These are phyloP conservation scores for Furcifer pardalis DNA, from an alignment of 2,797 vertebrate species.

Conservation along the genomic window DNA sequence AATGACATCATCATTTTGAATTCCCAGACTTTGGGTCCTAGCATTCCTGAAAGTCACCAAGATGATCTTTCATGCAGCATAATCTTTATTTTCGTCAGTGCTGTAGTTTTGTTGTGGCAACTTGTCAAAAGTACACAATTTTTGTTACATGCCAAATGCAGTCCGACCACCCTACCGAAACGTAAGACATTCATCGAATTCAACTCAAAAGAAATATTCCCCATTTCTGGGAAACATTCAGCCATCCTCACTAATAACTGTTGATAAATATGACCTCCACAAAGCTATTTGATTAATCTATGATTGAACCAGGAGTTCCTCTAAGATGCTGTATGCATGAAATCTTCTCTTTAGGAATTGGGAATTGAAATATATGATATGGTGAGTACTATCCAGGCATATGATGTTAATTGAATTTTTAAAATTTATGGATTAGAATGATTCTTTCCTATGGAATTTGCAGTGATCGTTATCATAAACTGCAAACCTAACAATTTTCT, in stretches of 20 bases:
- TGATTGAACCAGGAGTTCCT: background rate
- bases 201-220: too few relatives aligned
- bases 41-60: too few relatives aligned
- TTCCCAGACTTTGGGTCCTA: too few relatives aligned
- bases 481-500: background rate
- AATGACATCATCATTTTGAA: too few relatives aligned
- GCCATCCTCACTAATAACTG: background rate
- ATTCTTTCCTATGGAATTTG: background rate
- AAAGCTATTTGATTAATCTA: background rate
- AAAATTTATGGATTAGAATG: background rate
- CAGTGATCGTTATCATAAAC: background rate
- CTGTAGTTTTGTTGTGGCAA: too few relatives aligned
- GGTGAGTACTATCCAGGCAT: background rate
- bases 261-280: background rate
- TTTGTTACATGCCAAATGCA: too few relatives aligned
- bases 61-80: too few relatives aligned
- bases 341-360: background rate
- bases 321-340: background rate
- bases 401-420: background rate
- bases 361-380: background rate
- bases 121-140: too few relatives aligned
- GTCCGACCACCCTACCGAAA: too few relatives aligned
- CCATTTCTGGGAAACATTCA: background rate
- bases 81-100: too few relatives aligned
- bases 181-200: too few relatives aligned